Evolutionary conservation across 2,113 vertebrate genomes (phyloP).

Genomic region (Dicentrarchus labrax): DNA sequence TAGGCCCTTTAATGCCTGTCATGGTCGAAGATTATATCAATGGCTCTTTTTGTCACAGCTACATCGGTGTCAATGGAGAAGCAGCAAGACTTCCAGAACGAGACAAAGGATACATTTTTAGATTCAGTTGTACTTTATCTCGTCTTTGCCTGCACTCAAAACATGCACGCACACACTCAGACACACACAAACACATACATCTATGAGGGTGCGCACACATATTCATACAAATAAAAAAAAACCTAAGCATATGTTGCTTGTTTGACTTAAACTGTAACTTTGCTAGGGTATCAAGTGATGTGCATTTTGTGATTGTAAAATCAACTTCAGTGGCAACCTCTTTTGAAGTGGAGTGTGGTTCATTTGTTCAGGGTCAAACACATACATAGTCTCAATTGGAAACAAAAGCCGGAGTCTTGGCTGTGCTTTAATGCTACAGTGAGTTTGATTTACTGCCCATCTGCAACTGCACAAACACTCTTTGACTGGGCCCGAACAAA

Average conservation of each 20-base stretch:
- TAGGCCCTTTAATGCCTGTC: conserved; percentile 83
- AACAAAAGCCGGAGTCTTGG: conserved; percentile 72
- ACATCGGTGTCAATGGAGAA: conserved; percentile 73
- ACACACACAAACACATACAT: conserved; percentile 12
- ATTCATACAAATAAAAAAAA: conserved; percentile 20
- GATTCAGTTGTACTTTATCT: conserved; percentile 62
- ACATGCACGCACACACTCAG: background rate
- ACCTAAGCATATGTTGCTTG: conserved; percentile 65
- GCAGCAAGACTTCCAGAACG: conserved; percentile 61
- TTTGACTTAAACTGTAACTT: conserved; percentile 63
- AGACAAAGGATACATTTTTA: conserved; percentile 74
- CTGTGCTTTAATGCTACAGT: conserved; percentile 76
- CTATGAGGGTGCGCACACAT: background rate
- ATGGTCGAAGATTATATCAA: conserved; percentile 82
- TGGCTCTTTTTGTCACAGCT: conserved; percentile 76
- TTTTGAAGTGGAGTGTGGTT: conserved; percentile 77
- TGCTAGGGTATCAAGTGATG: conserved; percentile 57
- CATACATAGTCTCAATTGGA: conserved; percentile 67
- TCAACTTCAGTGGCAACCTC: conserved; percentile 70
- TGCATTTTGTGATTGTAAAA: conserved; percentile 73
- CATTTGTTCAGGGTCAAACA: conserved; percentile 74
- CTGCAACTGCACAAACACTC: conserved; percentile 73
- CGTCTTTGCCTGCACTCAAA: conserved; percentile 32
- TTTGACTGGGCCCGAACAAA: conserved; percentile 65
- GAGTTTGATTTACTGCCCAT: conserved; percentile 80